phyloP scores from a whole-genome alignment of 2,888 invertebrate genomes.

The Tachystola acroxantha region DNA sequence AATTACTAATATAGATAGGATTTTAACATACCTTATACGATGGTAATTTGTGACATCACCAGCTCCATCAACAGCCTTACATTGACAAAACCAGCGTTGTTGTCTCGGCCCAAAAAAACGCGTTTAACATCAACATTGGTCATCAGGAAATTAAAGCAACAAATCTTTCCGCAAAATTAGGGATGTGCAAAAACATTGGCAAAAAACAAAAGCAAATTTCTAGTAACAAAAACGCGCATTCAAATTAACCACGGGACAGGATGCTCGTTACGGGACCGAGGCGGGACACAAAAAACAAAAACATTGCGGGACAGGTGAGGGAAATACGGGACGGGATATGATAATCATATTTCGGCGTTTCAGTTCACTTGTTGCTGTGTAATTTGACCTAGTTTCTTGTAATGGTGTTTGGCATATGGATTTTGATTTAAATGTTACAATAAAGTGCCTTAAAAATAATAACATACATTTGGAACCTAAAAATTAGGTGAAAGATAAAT shows the following conservation, averaged over 20 bases:
- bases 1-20: too few relatives aligned
- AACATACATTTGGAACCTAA: too few relatives aligned
- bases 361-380: constrained; percentile 42
- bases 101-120: constrained; percentile 22
- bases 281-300: constrained; percentile 36
- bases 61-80: too few relatives aligned
- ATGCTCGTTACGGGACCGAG: constrained; percentile 52
- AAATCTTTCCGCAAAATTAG: constrained; percentile 22
- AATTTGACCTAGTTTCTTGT: constrained; percentile 11
- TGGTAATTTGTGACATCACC: too few relatives aligned
- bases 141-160: constrained; percentile 19
- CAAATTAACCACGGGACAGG: constrained; percentile 67
- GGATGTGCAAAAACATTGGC: constrained; percentile 32
- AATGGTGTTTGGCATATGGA: too few relatives aligned
- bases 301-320: constrained; percentile 52
- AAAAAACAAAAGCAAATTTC: constrained; percentile 47
- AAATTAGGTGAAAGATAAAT: too few relatives aligned
- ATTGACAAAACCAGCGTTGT: too few relatives aligned
- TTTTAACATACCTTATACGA: too few relatives aligned
- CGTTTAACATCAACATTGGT: constrained; percentile 5
- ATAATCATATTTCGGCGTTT: constrained; percentile 54
- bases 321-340: constrained; percentile 41
- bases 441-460: too few relatives aligned
- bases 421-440: too few relatives aligned
- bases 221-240: constrained; percentile 59